Percentiles rank a stretch among this genome's conserved stretches.
phyloP scores from a whole-genome alignment of 2,888 invertebrate genomes.

The Neocrepidodera transversa region DNA sequence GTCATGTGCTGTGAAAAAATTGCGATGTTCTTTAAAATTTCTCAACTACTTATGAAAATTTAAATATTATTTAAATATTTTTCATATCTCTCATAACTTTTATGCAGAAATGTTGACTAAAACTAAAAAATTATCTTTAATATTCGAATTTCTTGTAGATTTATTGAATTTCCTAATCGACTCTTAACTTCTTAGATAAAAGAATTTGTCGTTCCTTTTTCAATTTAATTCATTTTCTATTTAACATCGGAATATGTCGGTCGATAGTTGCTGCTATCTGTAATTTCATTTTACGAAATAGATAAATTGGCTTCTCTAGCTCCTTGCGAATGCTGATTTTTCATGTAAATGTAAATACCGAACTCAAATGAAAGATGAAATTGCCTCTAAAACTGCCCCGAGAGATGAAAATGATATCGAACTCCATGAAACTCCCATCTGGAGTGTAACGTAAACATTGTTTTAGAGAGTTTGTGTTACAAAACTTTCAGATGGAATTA shows the following conservation, averaged over 20 bases:
- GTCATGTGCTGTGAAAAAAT: too few relatives aligned
- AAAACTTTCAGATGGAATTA: constrained; percentile 15
- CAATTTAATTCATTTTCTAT: constrained; percentile 32
- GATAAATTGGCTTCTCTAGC: constrained; percentile 38
- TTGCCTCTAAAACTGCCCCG: constrained; percentile 36
- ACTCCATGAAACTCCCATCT: constrained; percentile 24
- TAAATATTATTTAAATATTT: too few relatives aligned
- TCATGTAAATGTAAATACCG: constrained; percentile 38
- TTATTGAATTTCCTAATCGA: not conserved
- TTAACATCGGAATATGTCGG: constrained; percentile 20
- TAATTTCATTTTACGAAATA: constrained; percentile 37
- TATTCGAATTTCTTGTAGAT: not conserved
- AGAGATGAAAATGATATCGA: constrained; percentile 37
- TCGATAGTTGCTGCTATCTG: constrained; percentile 17
- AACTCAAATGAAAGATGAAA: constrained; percentile 41
- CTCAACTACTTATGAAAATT: too few relatives aligned
- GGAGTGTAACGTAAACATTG: constrained; percentile 21
- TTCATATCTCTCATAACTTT: too few relatives aligned
- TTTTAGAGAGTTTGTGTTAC: constrained; percentile 3
- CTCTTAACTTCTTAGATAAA: constrained; percentile 1
- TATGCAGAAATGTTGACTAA: too few relatives aligned
- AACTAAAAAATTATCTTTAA: not conserved
- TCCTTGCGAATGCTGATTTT: constrained; percentile 34
- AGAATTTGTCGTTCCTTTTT: not conserved
- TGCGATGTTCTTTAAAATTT: too few relatives aligned